Conservation (phyloP, 2,113 vertebrate species). For the Aegotheles bennettii region DNA sequence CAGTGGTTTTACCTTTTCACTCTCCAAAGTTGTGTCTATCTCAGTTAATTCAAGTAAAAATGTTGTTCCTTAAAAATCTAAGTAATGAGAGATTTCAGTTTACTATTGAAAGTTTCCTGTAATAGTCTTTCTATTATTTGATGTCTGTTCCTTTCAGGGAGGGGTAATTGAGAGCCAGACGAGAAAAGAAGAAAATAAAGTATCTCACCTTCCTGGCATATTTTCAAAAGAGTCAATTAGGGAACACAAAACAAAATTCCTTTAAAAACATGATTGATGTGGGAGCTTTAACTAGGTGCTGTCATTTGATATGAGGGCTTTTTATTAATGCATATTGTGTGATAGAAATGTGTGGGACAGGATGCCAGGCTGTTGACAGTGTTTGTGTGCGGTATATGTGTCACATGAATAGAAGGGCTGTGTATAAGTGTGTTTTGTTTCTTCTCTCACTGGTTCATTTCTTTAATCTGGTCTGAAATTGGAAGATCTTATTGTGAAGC, state of each 20-base stretch:
- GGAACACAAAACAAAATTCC: not conserved
- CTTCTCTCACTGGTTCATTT: not conserved
- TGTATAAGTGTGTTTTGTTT: not conserved
- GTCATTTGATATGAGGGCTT: not conserved
- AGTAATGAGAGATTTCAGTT: not conserved
- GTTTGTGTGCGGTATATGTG: not conserved
- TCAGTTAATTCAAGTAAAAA: not conserved
- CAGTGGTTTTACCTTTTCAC: not conserved
- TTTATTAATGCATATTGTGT: not conserved
- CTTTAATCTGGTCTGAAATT: constrained; percentile 12
- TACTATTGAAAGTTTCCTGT: not conserved
- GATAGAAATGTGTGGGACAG: not conserved
- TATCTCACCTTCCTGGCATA: not conserved
- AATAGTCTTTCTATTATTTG: not conserved
- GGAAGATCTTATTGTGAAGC: not conserved
- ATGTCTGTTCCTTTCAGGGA: not conserved
- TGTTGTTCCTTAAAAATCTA: not conserved
- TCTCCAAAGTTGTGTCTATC: not conserved
- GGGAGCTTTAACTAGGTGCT: not conserved
- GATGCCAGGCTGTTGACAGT: constrained; percentile 31
- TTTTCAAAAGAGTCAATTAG: constrained; percentile 38
- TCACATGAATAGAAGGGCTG: not conserved
- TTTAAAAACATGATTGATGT: constrained; percentile 22
- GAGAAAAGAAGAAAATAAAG: not conserved
- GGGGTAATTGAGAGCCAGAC: constrained; percentile 18